Base-by-base conservation (phyloP, 30 jellyfish, hydroid and myxozoan species). In the Cassiopea xamachana region DNA sequence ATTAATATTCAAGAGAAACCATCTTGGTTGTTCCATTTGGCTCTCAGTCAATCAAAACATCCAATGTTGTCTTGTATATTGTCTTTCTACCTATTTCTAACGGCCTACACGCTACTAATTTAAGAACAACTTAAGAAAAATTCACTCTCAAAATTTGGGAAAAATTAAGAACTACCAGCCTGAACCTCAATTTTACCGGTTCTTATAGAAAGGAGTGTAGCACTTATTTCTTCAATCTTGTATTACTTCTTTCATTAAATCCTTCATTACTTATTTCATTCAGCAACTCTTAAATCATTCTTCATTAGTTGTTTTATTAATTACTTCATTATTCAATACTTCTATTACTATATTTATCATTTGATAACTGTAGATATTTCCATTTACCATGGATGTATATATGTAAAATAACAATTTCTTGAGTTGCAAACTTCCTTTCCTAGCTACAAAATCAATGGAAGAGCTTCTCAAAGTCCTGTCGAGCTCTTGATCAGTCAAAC, bases 361-460 rank as follows among this genome's bases (percentile, higher is more conserved):
- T 16, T 69, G 12, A n/a, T 69, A 7, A 7, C 12, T 69, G 12
- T 69, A 16, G n/a, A 6, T 69, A 43, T 69, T 69, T 7, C 79
- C 79, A 69, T 69, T 69, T 69, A 5, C 39, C 39, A 27, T 27
- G 39, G 39, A 27, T 27, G 39, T 27, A 27, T 27, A 27, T 27
- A 27, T 27, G 39, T 27, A 27, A 27, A 27, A 27, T 27, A 27
- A 27, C 39, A 27, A 27, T 27, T 27, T 27, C 39, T 27, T 27
- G 39, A 27, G 39, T 27, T 27, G 39, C 39, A 18, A 69, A 69
- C 48, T 17, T 7, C 48, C 6, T 62, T 50, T 15, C 73, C 58
- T 60, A 80, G 89, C 59, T 80, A n/a, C 9, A 15, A 46, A 45
- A 48, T 17, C 75, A 80, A 58, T 80, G 89, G 79, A 80, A 59